A percentile compares a stretch with the other conserved stretches of the same genome.
These are phyloP conservation scores for Polydesmus complanatus DNA, from an alignment of 2,888 invertebrate genomes.

Conservation along the genomic window DNA sequence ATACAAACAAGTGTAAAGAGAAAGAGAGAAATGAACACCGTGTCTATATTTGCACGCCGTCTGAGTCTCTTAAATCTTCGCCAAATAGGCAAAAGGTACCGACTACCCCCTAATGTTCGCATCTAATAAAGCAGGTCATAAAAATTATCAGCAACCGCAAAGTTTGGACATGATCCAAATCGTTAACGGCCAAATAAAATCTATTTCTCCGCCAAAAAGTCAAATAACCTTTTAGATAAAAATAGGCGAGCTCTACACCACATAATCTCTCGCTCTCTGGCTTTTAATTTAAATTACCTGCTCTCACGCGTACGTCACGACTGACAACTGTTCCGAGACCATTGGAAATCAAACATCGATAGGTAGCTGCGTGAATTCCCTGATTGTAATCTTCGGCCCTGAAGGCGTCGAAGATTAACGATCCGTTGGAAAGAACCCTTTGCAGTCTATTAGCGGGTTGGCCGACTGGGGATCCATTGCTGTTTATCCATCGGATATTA, in stretches of 20 bases:
- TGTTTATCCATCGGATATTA: constrained; percentile 5
- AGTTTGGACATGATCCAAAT: not conserved
- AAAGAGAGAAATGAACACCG: too few relatives aligned
- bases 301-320: constrained; percentile 11
- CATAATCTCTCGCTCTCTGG: too few relatives aligned
- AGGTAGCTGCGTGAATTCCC: constrained; percentile 11
- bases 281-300: constrained; percentile 7
- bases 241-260: not conserved
- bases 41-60: too few relatives aligned
- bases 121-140: not conserved
- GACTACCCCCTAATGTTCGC: too few relatives aligned
- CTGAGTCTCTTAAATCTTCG: too few relatives aligned
- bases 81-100: too few relatives aligned
- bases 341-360: constrained; percentile 9
- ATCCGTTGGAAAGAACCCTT: constrained; percentile 7
- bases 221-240: not conserved
- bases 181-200: not conserved
- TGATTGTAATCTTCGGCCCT: constrained; percentile 14
- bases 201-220: not conserved
- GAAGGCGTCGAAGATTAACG: constrained; percentile 9
- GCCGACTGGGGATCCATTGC: constrained; percentile 7
- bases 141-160: not conserved
- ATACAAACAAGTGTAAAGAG: too few relatives aligned
- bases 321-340: constrained; percentile 8
- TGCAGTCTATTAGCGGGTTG: constrained; percentile 2